Base-by-base conservation (phyloP, 1,140 invertebrate genomes). In the Zaprionus taronus region DNA sequence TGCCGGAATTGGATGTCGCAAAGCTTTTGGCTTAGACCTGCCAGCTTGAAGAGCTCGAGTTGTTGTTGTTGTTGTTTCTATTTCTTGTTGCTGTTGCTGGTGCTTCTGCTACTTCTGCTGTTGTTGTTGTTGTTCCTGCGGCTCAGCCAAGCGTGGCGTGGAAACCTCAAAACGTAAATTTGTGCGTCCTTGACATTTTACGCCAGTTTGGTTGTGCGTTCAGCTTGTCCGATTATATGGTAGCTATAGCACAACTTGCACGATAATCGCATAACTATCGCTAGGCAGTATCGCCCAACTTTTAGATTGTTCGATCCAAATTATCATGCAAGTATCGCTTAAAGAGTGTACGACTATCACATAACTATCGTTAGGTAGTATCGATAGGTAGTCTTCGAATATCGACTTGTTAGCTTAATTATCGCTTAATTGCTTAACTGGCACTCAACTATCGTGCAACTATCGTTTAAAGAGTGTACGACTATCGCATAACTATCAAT, bases 181-280 rank as follows among this genome's bases (percentile, higher is more conserved):
- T 77, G 62, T 77, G 77, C 70, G 78, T 80, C 78, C 78, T 80
- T 80, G 78, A 80, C 78, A 80, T 80, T 80, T 80, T 78, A 71
- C 75, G 56, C 49, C 72, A 47, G 62, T 79, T 79, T 79, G 77
- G 61, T 72, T 72, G 66, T 63, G 56, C 41, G 15, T 36, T 49
- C 38, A 53, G 36, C 61, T 34, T 56, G 55, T 20, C 20, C 17
- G 47, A 51, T 24, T 51, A 51, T 51, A 51, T 47, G 41, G 41
- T 6, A 47, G 22, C 11, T 24, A 51, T 51, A 20, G 47, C 47
- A 12, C 4, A 12, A 24, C 12, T 51, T 20, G 47, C 5, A 24
- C 5, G 3, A 22, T 2, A 24, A 51, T 49, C 20, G 11, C 9
- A n/a, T 5, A n/a, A 41, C 38, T 41, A 41, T 41, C 38, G 38